phyloP scores from a whole-genome alignment of 2,888 invertebrate species.

The Ochlodes sylvanus region DNA sequence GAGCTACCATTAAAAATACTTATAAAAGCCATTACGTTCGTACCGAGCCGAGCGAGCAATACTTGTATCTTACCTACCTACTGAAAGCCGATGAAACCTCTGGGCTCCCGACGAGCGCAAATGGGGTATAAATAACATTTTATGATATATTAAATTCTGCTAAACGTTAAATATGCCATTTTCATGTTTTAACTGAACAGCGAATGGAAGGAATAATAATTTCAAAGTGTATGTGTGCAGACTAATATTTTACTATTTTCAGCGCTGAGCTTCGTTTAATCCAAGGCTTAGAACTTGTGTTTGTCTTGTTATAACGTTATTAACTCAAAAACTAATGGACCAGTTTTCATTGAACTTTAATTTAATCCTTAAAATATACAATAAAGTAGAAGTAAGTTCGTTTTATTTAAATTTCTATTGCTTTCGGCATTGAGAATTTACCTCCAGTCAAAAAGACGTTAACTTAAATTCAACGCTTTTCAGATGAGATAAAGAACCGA shows the following conservation, averaged over 20 bases:
- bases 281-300: background rate
- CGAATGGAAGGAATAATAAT: slow-evolving; percentile 61
- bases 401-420: background rate
- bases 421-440: background rate
- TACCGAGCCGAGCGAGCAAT: background rate
- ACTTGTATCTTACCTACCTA: slow-evolving; percentile 16
- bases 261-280: background rate
- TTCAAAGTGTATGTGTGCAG: slow-evolving; percentile 40
- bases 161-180: slow-evolving; percentile 77
- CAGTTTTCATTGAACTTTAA: background rate
- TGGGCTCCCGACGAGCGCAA: slow-evolving; percentile 59
- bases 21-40: background rate
- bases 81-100: slow-evolving; percentile 60
- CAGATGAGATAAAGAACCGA: background rate
- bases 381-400: background rate
- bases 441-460: background rate
- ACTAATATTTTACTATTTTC: slow-evolving; percentile 4
- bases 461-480: background rate
- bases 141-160: slow-evolving; percentile 78
- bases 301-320: slow-evolving; percentile 5
- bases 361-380: background rate
- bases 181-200: slow-evolving; percentile 64
- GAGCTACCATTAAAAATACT: background rate
- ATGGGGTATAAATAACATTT: slow-evolving; percentile 77
- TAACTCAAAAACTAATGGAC: background rate